These are phyloP conservation scores for Anisognathus igniventris DNA, from an alignment of 2,797 vertebrate species.

Conservation along the genomic window DNA sequence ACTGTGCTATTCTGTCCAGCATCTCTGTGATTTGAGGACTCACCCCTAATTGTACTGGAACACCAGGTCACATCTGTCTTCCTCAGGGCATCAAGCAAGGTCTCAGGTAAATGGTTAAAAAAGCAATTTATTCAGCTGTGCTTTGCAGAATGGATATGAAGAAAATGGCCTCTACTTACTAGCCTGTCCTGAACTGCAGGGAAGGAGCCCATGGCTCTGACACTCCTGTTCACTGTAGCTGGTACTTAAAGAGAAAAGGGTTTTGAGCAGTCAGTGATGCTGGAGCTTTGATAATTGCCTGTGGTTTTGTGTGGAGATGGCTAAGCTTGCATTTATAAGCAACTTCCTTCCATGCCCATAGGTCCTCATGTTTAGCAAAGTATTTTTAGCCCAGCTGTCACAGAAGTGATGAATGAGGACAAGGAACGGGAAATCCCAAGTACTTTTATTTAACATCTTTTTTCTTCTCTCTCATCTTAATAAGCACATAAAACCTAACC, in stretches of 20 bases:
- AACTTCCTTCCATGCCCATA: not conserved
- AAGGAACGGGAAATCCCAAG: not conserved
- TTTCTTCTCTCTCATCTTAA: not conserved
- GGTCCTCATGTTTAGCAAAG: not conserved
- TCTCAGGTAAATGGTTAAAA: not conserved
- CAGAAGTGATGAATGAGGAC: not conserved
- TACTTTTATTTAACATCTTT: not conserved
- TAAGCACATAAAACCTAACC: not conserved
- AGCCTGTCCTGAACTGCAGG: not conserved
- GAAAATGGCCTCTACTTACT: not conserved
- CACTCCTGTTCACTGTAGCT: not conserved
- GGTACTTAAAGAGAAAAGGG: not conserved
- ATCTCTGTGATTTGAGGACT: not conserved
- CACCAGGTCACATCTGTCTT: not conserved
- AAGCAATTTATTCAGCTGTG: not conserved
- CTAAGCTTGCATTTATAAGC: not conserved
- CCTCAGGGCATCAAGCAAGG: not conserved
- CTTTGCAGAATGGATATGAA: not conserved
- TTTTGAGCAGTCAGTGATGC: not conserved
- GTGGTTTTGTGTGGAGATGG: not conserved
- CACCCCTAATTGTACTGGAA: not conserved
- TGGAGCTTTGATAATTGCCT: not conserved
- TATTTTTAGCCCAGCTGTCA: not conserved
- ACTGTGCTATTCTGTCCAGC: not conserved
- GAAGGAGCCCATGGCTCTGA: not conserved